These are phyloP conservation scores for Lipotes vexillifer DNA, from an alignment of 2,113 vertebrate genomes.

Conservation along the genomic window DNA sequence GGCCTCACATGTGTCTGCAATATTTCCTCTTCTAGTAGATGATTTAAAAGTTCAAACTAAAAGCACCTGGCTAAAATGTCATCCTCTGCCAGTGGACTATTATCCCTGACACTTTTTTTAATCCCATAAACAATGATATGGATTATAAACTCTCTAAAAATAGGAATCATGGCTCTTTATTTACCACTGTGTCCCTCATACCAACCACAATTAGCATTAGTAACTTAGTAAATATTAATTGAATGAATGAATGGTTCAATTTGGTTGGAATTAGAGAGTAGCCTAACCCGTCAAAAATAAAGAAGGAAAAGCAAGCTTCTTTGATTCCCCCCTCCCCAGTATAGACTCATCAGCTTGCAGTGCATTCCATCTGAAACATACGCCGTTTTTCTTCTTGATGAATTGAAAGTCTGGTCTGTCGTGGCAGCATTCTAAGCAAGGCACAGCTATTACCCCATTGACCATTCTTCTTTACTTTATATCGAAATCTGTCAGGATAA, in stretches of 20 bases:
- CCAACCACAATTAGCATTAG: neutral
- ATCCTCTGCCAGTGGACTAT: neutral
- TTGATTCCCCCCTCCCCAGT: neutral
- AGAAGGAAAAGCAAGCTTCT: neutral
- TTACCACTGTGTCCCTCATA: neutral
- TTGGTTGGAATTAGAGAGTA: neutral
- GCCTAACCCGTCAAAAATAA: neutral
- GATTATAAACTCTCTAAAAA: neutral
- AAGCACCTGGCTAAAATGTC: neutral
- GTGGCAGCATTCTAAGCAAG: neutral
- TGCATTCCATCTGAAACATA: neutral
- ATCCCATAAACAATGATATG: neutral
- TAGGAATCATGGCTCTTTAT: neutral
- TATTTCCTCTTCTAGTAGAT: neutral
- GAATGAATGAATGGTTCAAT: neutral
- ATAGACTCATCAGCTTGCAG: neutral
- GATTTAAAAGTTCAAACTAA: neutral
- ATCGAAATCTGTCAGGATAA: conserved; percentile 38
- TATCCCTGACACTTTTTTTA: neutral
- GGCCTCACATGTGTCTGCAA: neutral
- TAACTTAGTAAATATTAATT: neutral
- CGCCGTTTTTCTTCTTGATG: conserved; percentile 21
- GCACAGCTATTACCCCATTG: neutral
- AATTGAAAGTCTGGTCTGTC: neutral
- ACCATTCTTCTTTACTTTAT: neutral